These are phyloP conservation scores for Nymphalis urticae DNA, from an alignment of 2,888 invertebrate genomes.

Conservation along the genomic window DNA sequence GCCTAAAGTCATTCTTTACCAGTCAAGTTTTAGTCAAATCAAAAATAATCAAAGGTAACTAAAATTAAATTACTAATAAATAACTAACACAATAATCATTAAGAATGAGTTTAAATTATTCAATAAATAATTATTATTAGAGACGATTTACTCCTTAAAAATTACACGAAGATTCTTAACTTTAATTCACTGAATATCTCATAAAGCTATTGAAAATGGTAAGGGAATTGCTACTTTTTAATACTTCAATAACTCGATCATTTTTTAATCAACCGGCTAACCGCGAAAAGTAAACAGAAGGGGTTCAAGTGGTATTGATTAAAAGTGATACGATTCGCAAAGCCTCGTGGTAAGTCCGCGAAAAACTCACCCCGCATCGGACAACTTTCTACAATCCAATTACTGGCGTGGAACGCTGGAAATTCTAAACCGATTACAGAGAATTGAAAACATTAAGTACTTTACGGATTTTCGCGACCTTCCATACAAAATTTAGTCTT, in stretches of 20 bases:
- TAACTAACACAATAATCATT: too few species aligned
- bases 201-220: not conserved
- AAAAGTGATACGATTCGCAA: conserved; percentile 47
- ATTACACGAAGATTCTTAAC: not conserved
- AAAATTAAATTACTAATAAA: too few species aligned
- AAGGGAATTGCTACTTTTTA: conserved; percentile 15
- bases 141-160: too few species aligned
- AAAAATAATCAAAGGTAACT: too few species aligned
- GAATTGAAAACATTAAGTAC: conserved; percentile 82
- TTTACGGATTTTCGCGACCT: conserved; percentile 63
- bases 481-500: conserved; percentile 59
- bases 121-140: too few species aligned
- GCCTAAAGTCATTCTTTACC: too few species aligned
- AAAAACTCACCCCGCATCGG: conserved; percentile 60
- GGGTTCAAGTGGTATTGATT: conserved; percentile 38
- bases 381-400: conserved; percentile 76
- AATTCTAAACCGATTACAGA: conserved; percentile 82
- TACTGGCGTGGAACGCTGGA: conserved; percentile 76
- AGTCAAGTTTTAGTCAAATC: too few species aligned
- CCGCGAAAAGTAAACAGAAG: conserved; percentile 34
- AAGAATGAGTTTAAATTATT: too few species aligned
- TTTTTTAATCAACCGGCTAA: conserved; percentile 18
- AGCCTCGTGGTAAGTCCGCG: conserved; percentile 54
- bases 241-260: conserved; percentile 16
- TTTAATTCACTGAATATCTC: not conserved